Evolutionary conservation across 2,888 invertebrate species (phyloP), one percentile per base, ranked within the genome.

Genomic region (Cactoblastis cactorum): DNA sequence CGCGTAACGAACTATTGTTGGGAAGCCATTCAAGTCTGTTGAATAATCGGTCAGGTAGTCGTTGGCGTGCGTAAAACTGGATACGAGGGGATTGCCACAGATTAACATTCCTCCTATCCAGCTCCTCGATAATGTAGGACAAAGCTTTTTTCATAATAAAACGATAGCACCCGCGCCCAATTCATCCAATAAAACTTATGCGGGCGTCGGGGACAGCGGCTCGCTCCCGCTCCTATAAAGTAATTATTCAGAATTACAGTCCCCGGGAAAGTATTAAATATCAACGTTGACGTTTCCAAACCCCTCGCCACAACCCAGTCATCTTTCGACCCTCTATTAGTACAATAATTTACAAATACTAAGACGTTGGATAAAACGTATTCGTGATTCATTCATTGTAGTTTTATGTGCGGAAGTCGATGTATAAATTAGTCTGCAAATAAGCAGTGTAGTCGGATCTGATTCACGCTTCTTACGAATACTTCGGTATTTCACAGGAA

Each of bases 161-260:
- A 74, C 66, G 69, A 71, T 73, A 69, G 68, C 62, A 59, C 71
- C 71, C 69, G 69, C 65, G 59, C 64, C 68, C 76, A 83, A 86
- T 86, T 85, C 77, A 83, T 73, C 74, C 81, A 87, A 87, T 88
- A 84, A 86, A 87, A 77, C 57, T 55, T 65, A 88, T 88, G 86
- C 87, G 88, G 88, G 88, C 65, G 66, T 61, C 65, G 63, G 62
- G 61, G 67, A 66, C 69, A 63, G 67, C 65, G 68, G 65, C 65
- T 63, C 61, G 62, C 68, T 79, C 74, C 67, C 71, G 74, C 74
- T 80, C 74, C 68, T 72, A 76, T 75, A 70, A 68, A 54, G 71
- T 82, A 83, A 83, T 85, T 85, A 86, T 80, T 77, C 67, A 66
- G 71, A 77, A 80, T 82, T 77, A 79, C 67, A 63, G 68, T 59